Percentiles rank a stretch among this genome's conserved stretches.
These are phyloP conservation scores for Gandaritis pyraliata DNA, from an alignment of 2,888 invertebrate species.

Conservation along the genomic window DNA sequence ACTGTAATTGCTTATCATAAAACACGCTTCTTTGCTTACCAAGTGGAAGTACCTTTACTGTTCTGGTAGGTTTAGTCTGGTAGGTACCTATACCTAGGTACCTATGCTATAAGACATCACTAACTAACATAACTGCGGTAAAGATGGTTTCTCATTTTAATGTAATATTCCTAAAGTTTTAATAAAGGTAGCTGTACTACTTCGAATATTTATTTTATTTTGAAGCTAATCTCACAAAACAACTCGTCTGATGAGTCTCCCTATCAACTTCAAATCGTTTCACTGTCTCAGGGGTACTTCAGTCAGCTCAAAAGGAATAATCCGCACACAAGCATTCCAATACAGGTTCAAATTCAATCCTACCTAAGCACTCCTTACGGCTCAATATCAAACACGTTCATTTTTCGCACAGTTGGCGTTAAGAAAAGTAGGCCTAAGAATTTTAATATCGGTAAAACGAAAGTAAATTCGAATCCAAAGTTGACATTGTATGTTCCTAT, in stretches of 20 bases:
- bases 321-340: slow-evolving; percentile 15
- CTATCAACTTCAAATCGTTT: slow-evolving; percentile 31
- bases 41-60: too few relatives aligned
- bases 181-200: too few relatives aligned
- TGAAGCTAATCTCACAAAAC: slow-evolving; percentile 17
- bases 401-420: slow-evolving; percentile 26
- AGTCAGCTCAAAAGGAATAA: slow-evolving; percentile 31
- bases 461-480: slow-evolving; percentile 33
- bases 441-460: slow-evolving; percentile 36
- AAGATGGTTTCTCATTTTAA: too few relatives aligned
- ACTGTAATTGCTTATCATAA: too few relatives aligned
- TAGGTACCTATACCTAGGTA: too few relatives aligned
- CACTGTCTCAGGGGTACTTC: slow-evolving; percentile 28
- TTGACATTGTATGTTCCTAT: slow-evolving; percentile 44
- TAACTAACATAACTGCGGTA: too few relatives aligned
- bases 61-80: too few relatives aligned
- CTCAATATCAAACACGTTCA: slow-evolving; percentile 18
- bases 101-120: too few relatives aligned
- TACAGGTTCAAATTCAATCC: slow-evolving; percentile 20
- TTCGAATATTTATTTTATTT: neutral
- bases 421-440: slow-evolving; percentile 25
- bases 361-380: slow-evolving; percentile 21
- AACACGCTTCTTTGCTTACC: too few relatives aligned
- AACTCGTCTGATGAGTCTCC: slow-evolving; percentile 17
- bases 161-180: too few relatives aligned